Evolutionary conservation across 2,113 vertebrate species (phyloP).

Genomic region (Rhinolophus sinicus): DNA sequence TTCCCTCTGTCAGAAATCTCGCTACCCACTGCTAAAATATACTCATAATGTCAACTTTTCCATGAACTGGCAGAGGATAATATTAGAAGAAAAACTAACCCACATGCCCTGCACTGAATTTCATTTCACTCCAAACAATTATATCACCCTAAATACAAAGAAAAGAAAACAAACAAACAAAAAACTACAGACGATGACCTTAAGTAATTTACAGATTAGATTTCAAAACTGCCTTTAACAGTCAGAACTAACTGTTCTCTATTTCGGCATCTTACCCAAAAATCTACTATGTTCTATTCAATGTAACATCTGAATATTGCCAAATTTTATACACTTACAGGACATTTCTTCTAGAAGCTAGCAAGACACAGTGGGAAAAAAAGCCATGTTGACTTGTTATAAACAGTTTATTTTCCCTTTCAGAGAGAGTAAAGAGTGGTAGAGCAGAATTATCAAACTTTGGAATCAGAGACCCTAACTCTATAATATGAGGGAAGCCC

Average conservation of each 20-base stretch:
- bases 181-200: slow-evolving; percentile 36
- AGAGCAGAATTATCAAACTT: neutral
- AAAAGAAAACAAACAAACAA: neutral
- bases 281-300: neutral
- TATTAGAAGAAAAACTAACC: slow-evolving; percentile 46
- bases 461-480: neutral
- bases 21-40: slow-evolving; percentile 15
- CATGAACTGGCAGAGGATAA: neutral
- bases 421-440: neutral
- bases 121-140: slow-evolving; percentile 25
- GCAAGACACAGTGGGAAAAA: neutral
- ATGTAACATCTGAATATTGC: neutral
- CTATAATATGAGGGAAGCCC: neutral
- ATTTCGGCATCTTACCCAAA: slow-evolving; percentile 4
- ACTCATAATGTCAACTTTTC: slow-evolving; percentile 43
- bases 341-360: slow-evolving; percentile 33
- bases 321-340: neutral
- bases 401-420: neutral
- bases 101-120: slow-evolving; percentile 23
- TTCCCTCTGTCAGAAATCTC: slow-evolving; percentile 37
- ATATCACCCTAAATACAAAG: slow-evolving; percentile 17
- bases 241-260: slow-evolving; percentile 43
- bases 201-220: slow-evolving; percentile 48
- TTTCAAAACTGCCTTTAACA: slow-evolving; percentile 49
- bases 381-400: neutral